A percentile compares a stretch with the other conserved stretches of the same genome.
These are phyloP conservation scores for Dicrostonyx torquatus DNA, from an alignment of 2,797 vertebrate species.

Conservation along the genomic window DNA sequence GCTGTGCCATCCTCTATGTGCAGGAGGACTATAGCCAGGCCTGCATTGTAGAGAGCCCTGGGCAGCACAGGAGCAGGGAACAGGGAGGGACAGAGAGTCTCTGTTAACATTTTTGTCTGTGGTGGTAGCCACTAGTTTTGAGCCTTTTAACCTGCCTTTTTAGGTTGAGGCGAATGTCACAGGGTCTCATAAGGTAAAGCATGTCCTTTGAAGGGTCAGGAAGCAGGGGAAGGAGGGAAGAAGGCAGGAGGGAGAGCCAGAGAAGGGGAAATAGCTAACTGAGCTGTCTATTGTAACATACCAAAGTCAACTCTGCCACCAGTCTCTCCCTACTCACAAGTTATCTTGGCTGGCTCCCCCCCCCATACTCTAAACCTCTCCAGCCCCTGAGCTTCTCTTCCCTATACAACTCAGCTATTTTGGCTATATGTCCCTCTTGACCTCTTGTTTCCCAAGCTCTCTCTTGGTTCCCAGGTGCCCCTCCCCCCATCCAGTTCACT, in stretches of 20 bases:
- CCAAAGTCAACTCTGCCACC: too few relatives aligned
- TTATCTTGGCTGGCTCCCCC: neutral
- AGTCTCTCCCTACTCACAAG: neutral
- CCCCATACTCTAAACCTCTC: neutral
- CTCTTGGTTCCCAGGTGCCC: neutral
- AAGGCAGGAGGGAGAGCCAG: neutral
- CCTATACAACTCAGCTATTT: neutral
- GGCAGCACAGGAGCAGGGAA: neutral
- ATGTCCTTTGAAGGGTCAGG: neutral
- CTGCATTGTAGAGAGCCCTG: neutral
- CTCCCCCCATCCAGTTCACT: neutral
- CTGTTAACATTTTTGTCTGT: neutral
- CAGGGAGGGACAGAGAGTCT: neutral
- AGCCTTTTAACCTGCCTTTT: neutral
- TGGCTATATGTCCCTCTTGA: neutral
- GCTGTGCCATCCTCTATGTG: neutral
- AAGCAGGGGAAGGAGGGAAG: neutral
- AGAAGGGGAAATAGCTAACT: neutral
- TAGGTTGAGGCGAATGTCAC: neutral
- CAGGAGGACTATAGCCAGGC: too few relatives aligned
- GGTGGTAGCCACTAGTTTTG: neutral
- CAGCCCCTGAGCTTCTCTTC: neutral
- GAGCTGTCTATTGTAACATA: neutral
- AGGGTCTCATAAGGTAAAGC: neutral
- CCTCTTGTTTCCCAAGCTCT: neutral